phyloP scores from a whole-genome alignment of 1,140 invertebrate species.

The Cydia strobilella region DNA sequence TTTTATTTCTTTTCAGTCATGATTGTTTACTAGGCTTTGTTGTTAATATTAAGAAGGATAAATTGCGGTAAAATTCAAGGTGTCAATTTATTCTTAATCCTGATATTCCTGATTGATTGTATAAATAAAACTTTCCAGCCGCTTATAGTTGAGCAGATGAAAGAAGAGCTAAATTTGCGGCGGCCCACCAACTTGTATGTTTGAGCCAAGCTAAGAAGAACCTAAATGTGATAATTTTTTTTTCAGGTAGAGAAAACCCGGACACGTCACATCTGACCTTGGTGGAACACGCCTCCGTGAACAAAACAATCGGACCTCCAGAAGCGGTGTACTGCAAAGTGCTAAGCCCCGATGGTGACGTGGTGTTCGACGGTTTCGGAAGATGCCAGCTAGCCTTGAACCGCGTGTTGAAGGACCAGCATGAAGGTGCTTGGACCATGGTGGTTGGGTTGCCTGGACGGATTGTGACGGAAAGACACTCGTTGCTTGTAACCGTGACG shows the following conservation, averaged over 20 bases:
- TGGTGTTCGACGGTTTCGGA: constrained; percentile 59
- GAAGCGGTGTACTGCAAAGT: constrained; percentile 59
- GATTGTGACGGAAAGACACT: constrained; percentile 46
- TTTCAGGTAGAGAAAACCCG: constrained; percentile 38
- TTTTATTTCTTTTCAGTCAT: too few relatives aligned
- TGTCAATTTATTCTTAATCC: too few relatives aligned
- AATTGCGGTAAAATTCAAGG: too few relatives aligned
- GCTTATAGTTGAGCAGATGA: too few relatives aligned
- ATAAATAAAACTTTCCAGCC: too few relatives aligned
- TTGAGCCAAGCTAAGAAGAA: too few relatives aligned
- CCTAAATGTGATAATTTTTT: not conserved
- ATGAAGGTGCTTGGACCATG: constrained; percentile 58
- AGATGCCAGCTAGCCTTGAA: constrained; percentile 53
- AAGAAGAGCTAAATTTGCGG: too few relatives aligned
- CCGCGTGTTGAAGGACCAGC: constrained; percentile 42
- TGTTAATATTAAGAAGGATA: too few relatives aligned
- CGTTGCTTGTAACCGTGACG: constrained; percentile 45
- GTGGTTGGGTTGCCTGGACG: constrained; percentile 50
- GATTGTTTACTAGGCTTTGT: too few relatives aligned
- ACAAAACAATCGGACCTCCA: constrained; percentile 52
- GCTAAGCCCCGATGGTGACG: constrained; percentile 37
- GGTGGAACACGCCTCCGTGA: constrained; percentile 42
- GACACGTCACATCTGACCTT: constrained; percentile 35
- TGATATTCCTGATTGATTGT: too few relatives aligned
- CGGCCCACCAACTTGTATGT: too few relatives aligned